These are phyloP conservation scores for Platypus cylindrus DNA, from an alignment of 2,888 invertebrate genomes.

Conservation along the genomic window DNA sequence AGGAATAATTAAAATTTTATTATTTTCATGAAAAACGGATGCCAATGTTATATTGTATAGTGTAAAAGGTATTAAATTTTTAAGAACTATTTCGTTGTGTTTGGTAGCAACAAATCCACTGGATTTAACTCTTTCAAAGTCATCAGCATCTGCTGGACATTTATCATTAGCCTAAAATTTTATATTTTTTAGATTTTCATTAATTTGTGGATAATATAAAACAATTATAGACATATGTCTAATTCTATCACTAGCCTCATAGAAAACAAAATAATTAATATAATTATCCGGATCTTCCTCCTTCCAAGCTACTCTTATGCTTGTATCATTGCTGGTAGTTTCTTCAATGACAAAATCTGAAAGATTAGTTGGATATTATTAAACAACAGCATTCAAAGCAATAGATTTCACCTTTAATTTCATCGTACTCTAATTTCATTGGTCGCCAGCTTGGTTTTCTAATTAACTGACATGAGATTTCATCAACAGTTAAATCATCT, in stretches of 20 bases:
- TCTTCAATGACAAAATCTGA: conserved; percentile 23
- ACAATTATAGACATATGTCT: no score
- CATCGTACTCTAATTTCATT: conserved; percentile 19
- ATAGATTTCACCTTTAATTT: conserved; percentile 21
- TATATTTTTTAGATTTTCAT: background rate
- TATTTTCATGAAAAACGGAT: conserved; percentile 24
- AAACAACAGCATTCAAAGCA: conserved; percentile 2
- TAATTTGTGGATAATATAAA: background rate
- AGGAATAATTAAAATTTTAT: conserved; percentile 17
- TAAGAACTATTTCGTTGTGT: conserved; percentile 22
- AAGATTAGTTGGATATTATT: conserved; percentile 15
- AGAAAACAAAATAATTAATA: conserved; percentile 24
- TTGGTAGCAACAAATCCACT: conserved; percentile 27
- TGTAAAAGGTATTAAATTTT: conserved; percentile 28
- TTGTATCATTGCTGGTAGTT: conserved; percentile 17
- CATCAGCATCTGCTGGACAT: conserved; percentile 20
- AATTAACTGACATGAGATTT: conserved; percentile 24
- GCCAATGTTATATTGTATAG: conserved; percentile 27
- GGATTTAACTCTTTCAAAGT: conserved; percentile 24
- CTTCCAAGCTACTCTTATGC: conserved; percentile 23
- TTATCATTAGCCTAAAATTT: conserved; percentile 14
- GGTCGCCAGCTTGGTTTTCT: conserved; percentile 25
- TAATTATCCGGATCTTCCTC: conserved; percentile 21
- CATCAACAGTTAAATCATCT: conserved; percentile 13
- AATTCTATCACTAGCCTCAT: conserved; percentile 16